Percentiles rank a stretch among this genome's conserved stretches.
Conservation (phyloP, 1,140 invertebrate genomes). For the Calephelis nemesis region DNA sequence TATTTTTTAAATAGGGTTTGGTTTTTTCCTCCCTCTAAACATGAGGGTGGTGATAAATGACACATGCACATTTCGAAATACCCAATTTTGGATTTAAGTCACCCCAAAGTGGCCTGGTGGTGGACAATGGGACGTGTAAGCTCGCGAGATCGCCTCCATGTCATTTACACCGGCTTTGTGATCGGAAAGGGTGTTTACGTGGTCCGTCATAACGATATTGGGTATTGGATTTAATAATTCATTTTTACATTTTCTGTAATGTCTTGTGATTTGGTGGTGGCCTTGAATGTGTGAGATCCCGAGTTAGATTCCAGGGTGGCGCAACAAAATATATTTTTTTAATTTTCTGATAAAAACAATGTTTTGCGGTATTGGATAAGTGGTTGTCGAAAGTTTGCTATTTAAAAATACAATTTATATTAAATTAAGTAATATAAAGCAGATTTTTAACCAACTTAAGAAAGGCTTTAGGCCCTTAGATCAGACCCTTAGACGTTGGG, state of each 20-base stretch:
- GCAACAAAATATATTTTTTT: too few relatives aligned
- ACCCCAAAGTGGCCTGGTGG: constrained; percentile 77
- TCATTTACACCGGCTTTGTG: constrained; percentile 64
- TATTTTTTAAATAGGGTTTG: constrained; percentile 75
- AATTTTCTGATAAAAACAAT: too few relatives aligned
- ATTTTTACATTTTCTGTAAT: constrained; percentile 53
- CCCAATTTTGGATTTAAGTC: constrained; percentile 81
- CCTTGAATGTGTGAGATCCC: too few relatives aligned
- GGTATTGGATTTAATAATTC: constrained; percentile 67
- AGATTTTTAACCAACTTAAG: too few relatives aligned
- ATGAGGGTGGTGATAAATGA: constrained; percentile 78
- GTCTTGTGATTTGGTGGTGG: too few relatives aligned
- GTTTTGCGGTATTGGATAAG: too few relatives aligned
- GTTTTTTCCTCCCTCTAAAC: constrained; percentile 50
- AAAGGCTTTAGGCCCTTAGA: too few relatives aligned
- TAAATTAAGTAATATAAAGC: too few relatives aligned
- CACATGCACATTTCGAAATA: constrained; percentile 80
- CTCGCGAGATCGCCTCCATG: constrained; percentile 45
- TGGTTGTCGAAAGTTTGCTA: too few relatives aligned
- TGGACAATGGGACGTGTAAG: constrained; percentile 58
- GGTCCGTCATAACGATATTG: constrained; percentile 47
- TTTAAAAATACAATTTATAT: too few relatives aligned
- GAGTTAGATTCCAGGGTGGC: too few relatives aligned
- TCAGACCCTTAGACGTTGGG: too few relatives aligned
- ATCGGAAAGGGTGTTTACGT: constrained; percentile 54